Evolutionary conservation across 2,888 invertebrate species (phyloP), one percentile per base, ranked within the genome.

Genomic region (Tanypteryx hageni): DNA sequence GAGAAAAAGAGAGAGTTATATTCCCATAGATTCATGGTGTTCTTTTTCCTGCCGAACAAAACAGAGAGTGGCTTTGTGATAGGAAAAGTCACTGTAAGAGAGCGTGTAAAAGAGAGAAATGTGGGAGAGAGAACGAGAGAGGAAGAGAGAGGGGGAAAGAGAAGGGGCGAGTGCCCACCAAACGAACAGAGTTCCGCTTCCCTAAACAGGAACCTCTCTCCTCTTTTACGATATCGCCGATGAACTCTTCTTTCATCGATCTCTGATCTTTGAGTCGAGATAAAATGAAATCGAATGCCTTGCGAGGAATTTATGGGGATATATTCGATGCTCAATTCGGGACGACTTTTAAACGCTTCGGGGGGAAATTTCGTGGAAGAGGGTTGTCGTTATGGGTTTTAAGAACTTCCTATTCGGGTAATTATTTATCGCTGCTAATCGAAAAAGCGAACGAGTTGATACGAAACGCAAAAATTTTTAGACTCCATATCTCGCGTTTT

Each of bases 261-360:
- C 89, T 56, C 31, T n/a, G 64, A 89, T 68, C 64, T 89, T 89
- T 68, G 89, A 86, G 86, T 31, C 61, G 86, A 61, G 64, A 89
- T 86, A 86, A 89, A 89, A 89, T 44, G 89, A 44, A 89, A 89
- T 68, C 56, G 68, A 64, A 89, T 89, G 56, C 68, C 61, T 89
- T 64, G 27, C 89, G 64, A 86, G 61, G 31, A 31, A 86, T 86
- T 86, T 86, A 86, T 59, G 59, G 16, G 86, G 61, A 13, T 44
- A 59, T 68, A 11, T 68, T n/a, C n/a, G 68, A 68, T 76, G 27
- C 27, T 76, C 22, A 27, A 76, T 76, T 76, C 76, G 11, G 68
- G 27, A 27, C 27, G 76, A 14, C 27, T 27, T 76, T 44, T 16
- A 76, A 76, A 27, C 22, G 76, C 11, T 44, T 3, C 27, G 22